Evolutionary conservation across 2,113 vertebrate species (phyloP), one percentile per base, ranked within the genome.

Genomic region (Candoia aspera): DNA sequence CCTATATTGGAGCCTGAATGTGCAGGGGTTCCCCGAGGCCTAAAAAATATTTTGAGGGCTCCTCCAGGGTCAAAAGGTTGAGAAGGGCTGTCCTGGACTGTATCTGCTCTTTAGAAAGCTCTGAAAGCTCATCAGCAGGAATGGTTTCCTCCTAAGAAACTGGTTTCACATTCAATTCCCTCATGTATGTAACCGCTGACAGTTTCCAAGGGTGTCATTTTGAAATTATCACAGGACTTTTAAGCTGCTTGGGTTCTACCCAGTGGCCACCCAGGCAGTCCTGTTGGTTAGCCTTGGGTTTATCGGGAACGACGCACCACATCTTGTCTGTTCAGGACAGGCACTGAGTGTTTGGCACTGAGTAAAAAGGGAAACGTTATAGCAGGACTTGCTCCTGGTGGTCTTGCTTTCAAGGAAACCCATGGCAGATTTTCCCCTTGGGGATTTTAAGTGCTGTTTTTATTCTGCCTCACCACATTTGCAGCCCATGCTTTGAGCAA

Each of bases 401-500:
- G 68, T 89, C 58, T 37, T 54, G 11, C 0, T 33, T 64, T 90
- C 53, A 84, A 92, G 84, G 90, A 89, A 92, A 64, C 0, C 6
- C 17, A 42, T 2, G 1, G 33, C 12, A 57, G 0, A 90, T 64
- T 79, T 89, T 57, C 49, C 10, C 54, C 23, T 23, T 29, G 59
- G 87, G 73, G 37, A 90, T 87, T 90, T 62, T 79, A 86, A 92
- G 84, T 10, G 3, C 24, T 2, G 6, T 57, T 26, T 92, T 26
- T 42, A 13, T 9, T 23, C 0, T 0, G 4, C 1, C 0, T 42
- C 3, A 33, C 13, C 84, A 62, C 86, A 58, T 6, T 0, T 1
- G 0, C 0, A 11, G 79, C 58, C 79, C 26, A 21, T 46, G 58
- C 10, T 93, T 29, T 83, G 57, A 88, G 55, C 42, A 88, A 84